phyloP scores from a whole-genome alignment of 2,797 vertebrate species.

The Rhabdophis nuchalis region DNA sequence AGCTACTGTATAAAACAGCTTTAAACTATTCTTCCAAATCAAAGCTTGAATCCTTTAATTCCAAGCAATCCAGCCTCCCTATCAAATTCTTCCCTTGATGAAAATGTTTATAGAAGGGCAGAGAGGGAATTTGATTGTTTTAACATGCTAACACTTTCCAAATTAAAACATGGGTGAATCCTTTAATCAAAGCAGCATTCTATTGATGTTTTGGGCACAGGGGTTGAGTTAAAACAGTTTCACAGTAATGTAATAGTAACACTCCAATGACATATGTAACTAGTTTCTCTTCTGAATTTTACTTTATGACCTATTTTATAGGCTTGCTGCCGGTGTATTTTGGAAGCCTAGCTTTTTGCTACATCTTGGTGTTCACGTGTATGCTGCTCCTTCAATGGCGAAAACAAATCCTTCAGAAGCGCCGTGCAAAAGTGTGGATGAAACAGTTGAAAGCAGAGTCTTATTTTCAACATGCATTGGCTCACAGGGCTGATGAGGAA shows the following conservation, averaged over 20 bases:
- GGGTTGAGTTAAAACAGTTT: background rate
- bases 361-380: slow-evolving; percentile 39
- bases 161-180: background rate
- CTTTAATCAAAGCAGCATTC: background rate
- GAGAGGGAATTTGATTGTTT: background rate
- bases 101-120: background rate
- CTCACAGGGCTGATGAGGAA: slow-evolving; percentile 57
- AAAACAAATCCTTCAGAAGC: slow-evolving; percentile 52
- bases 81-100: background rate
- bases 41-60: background rate
- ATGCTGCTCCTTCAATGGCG: slow-evolving; percentile 62
- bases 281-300: slow-evolving; percentile 13
- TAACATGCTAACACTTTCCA: background rate
- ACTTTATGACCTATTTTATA: slow-evolving; percentile 24
- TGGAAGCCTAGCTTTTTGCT: slow-evolving; percentile 58
- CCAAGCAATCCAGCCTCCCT: background rate
- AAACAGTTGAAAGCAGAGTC: slow-evolving; percentile 45
- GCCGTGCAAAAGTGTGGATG: slow-evolving; percentile 54
- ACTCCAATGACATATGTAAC: background rate
- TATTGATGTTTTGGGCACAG: background rate
- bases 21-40: background rate
- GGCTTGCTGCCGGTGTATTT: slow-evolving; percentile 55
- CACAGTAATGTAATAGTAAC: background rate
- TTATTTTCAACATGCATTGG: slow-evolving; percentile 53
- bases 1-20: background rate